These are phyloP conservation scores for Lingula anatina DNA, from an alignment of 2,888 invertebrate genomes.

Conservation along the genomic window DNA sequence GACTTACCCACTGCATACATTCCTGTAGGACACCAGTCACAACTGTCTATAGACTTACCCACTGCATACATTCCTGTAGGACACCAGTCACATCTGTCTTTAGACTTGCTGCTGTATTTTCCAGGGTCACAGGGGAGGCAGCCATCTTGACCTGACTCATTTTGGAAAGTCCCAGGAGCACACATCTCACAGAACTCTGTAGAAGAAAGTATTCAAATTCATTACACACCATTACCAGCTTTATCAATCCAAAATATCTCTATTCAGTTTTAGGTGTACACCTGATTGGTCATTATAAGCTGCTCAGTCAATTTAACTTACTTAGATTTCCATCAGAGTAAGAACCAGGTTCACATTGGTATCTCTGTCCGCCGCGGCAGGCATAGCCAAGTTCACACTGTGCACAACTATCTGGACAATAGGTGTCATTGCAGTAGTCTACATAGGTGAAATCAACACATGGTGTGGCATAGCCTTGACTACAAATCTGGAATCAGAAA, in stretches of 20 bases:
- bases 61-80: conserved; percentile 19
- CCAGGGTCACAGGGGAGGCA: conserved; percentile 26
- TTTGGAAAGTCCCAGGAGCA: conserved; percentile 27
- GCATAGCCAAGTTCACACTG: conserved; percentile 29
- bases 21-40: too few relatives aligned
- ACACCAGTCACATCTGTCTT: conserved; percentile 28
- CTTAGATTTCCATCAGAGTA: conserved; percentile 22
- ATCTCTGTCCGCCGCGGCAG: conserved; percentile 23
- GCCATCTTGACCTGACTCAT: conserved; percentile 16
- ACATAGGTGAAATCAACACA: conserved; percentile 24
- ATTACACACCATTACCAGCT: too few relatives aligned
- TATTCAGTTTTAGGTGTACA: too few relatives aligned
- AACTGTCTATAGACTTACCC: conserved; percentile 15
- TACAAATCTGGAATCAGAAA: conserved; percentile 23
- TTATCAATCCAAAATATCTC: too few relatives aligned
- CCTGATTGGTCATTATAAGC: too few relatives aligned
- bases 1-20: too few relatives aligned
- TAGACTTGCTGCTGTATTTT: conserved; percentile 22
- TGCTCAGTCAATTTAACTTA: conserved; percentile 6
- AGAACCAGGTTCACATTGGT: conserved; percentile 20
- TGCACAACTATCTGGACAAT: conserved; percentile 21
- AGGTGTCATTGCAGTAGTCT: conserved; percentile 25
- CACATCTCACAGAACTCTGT: conserved; percentile 28
- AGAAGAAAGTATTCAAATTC: too few relatives aligned
- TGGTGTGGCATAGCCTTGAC: conserved; percentile 22